phyloP scores from a whole-genome alignment of 2,888 invertebrate species.

The Phalangium opilio region DNA sequence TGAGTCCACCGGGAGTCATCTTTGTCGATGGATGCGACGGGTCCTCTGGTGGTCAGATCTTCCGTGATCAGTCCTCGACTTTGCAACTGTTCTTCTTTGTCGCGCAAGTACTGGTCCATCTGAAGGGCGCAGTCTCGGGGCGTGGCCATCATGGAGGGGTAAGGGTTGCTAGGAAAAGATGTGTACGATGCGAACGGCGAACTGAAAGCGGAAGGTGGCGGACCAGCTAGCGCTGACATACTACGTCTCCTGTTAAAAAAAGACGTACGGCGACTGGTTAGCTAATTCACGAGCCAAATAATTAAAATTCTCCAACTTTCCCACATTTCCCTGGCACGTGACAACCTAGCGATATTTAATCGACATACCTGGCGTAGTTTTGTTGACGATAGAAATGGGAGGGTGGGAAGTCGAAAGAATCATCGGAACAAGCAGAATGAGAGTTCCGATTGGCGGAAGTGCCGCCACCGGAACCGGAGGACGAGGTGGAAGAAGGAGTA shows the following conservation, averaged over 20 bases:
- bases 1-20: too few species aligned
- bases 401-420: not conserved
- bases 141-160: constrained; percentile 5
- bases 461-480: not conserved
- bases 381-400: not conserved
- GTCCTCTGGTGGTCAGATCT: constrained; percentile 25
- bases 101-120: constrained; percentile 15
- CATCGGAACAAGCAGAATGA: too few species aligned
- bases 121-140: constrained; percentile 10
- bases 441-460: too few species aligned
- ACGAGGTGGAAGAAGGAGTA: constrained; percentile 5
- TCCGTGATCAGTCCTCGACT: constrained; percentile 22
- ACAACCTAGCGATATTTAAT: too few species aligned
- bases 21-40: constrained; percentile 21
- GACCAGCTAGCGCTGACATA: constrained; percentile 9
- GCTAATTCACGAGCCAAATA: too few species aligned
- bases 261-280: too few species aligned
- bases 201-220: constrained; percentile 9
- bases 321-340: too few species aligned
- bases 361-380: too few species aligned
- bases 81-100: constrained; percentile 23
- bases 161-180: constrained; percentile 14
- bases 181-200: constrained; percentile 16
- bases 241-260: constrained; percentile 9
- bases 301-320: too few species aligned